Conservation (phyloP, 2,113 vertebrate species). For the Vulpes vulpes region DNA sequence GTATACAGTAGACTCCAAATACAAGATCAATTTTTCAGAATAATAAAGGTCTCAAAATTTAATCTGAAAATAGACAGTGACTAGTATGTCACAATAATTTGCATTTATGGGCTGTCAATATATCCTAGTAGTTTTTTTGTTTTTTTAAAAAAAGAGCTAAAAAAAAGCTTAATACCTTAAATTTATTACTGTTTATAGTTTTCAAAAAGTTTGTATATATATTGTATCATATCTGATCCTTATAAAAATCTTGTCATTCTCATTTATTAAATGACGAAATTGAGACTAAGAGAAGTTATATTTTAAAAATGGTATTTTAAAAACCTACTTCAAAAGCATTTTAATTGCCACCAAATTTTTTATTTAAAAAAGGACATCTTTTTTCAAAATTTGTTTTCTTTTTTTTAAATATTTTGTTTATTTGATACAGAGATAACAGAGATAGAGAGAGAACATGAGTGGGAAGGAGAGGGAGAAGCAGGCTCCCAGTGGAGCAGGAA, state of each 20-base stretch:
- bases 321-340: conserved; percentile 21
- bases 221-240: neutral
- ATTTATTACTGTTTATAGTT: conserved; percentile 30
- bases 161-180: neutral
- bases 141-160: neutral
- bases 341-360: conserved; percentile 20
- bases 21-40: conserved; percentile 3
- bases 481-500: too few relatives aligned
- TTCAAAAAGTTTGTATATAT: conserved; percentile 3
- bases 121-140: neutral
- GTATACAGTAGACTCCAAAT: neutral
- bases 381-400: conserved; percentile 37
- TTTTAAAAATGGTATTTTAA: neutral
- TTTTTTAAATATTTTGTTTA: too few relatives aligned
- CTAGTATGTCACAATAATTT: neutral
- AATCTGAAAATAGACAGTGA: neutral
- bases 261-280: neutral
- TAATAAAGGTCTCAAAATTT: conserved; percentile 43
- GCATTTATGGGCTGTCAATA: conserved; percentile 13
- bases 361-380: conserved; percentile 48
- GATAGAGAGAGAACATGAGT: too few relatives aligned
- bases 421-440: too few relatives aligned
- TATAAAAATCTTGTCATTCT: conserved; percentile 25
- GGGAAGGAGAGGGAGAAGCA: too few relatives aligned
- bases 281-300: neutral